Conservation (phyloP, 1,140 invertebrate species). For the Ptiloglossa arizonensis region DNA sequence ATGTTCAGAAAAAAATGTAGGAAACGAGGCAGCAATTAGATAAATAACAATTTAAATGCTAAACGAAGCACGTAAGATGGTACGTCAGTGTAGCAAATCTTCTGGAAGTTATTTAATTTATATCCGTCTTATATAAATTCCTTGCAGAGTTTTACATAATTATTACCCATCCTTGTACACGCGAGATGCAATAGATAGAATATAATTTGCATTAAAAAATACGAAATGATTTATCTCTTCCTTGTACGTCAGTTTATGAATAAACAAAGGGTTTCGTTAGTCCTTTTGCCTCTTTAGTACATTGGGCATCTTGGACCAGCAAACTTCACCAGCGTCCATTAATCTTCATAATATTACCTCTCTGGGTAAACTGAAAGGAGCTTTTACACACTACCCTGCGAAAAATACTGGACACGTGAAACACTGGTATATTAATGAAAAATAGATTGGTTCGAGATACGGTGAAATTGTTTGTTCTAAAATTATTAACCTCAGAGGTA, state of each 20-base stretch:
- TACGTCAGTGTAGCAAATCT: not conserved
- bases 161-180: not conserved
- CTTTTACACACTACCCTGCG: not conserved
- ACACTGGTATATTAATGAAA: not conserved
- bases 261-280: slow-evolving; percentile 28
- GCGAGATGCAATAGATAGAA: not conserved
- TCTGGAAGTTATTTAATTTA: not conserved
- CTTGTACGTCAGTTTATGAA: slow-evolving; percentile 7
- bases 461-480: not conserved
- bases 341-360: slow-evolving; percentile 66
- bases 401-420: not conserved
- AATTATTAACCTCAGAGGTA: not conserved
- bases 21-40: too few species aligned
- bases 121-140: not conserved
- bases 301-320: slow-evolving; percentile 27
- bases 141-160: not conserved
- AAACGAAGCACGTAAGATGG: too few species aligned
- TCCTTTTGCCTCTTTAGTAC: slow-evolving; percentile 36
- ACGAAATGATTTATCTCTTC: slow-evolving; percentile 37
- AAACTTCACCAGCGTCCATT: slow-evolving; percentile 53
- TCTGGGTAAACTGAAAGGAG: slow-evolving; percentile 32
- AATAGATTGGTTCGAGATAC: not conserved
- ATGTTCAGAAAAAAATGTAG: too few species aligned
- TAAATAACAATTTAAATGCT: too few species aligned
- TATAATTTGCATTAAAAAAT: slow-evolving; percentile 7